phyloP scores from a whole-genome alignment of 2,113 vertebrate species.

The Chlorocebus sabaeus region DNA sequence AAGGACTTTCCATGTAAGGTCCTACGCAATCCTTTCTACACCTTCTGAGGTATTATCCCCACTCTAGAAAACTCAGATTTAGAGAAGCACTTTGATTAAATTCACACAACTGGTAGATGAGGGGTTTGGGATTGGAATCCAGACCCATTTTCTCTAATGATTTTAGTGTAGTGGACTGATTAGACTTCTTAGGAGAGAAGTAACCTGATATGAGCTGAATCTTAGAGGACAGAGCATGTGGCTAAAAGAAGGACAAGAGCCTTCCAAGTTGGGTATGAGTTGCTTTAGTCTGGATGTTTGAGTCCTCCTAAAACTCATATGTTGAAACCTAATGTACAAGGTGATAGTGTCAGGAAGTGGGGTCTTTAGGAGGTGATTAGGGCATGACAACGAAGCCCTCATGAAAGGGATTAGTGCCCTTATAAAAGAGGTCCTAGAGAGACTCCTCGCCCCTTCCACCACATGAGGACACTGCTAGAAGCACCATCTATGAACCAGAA shows the following conservation, averaged over 20 bases:
- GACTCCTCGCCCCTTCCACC: background rate
- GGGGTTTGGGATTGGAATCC: background rate
- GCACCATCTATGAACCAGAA: background rate
- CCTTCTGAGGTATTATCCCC: background rate
- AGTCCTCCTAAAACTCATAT: background rate
- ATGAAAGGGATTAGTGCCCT: background rate
- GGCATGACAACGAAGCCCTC: background rate
- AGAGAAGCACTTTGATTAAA: constrained; percentile 29
- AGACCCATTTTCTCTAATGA: background rate
- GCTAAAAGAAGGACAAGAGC: background rate
- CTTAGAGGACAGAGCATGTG: background rate
- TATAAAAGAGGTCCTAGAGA: background rate
- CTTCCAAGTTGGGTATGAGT: background rate
- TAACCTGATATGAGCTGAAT: background rate
- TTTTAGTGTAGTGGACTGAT: background rate
- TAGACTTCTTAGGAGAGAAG: background rate
- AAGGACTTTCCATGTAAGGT: background rate
- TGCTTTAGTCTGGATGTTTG: background rate
- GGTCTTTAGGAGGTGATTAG: background rate
- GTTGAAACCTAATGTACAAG: background rate
- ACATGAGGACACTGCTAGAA: background rate
- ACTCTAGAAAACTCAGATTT: background rate
- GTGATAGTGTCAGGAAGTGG: background rate
- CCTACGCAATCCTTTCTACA: background rate
- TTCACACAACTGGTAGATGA: background rate